Evolutionary conservation across 2,888 invertebrate genomes (phyloP).

Genomic region (Oeneis ivallda): DNA sequence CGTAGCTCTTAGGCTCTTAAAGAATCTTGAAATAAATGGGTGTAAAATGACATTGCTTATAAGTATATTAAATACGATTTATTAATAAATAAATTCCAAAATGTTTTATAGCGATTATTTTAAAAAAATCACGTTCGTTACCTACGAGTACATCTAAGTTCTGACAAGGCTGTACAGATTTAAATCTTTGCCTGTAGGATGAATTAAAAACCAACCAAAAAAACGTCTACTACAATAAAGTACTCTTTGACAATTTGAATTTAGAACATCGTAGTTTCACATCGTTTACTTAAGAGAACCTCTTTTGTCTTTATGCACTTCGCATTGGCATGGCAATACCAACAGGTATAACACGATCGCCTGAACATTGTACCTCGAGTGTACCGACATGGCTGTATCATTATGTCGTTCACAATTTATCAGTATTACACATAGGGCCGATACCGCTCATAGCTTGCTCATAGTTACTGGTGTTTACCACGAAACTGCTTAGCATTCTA

Average conservation of each 20-base stretch:
- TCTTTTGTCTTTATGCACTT: conserved; percentile 65
- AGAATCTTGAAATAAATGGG: too few species aligned
- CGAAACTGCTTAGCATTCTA: conserved; percentile 78
- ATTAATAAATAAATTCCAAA: too few species aligned
- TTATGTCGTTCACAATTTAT: conserved; percentile 37
- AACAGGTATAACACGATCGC: conserved; percentile 56
- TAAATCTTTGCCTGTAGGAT: not conserved
- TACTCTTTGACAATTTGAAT: conserved; percentile 59
- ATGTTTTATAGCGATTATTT: too few species aligned
- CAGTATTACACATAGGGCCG: conserved; percentile 38
- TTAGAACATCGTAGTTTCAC: conserved; percentile 64
- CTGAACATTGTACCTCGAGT: conserved; percentile 32
- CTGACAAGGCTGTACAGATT: not conserved
- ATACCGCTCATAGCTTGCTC: conserved; percentile 56
- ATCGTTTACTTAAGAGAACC: conserved; percentile 69
- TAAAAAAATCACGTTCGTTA: too few species aligned
- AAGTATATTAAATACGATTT: too few species aligned
- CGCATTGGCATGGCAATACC: conserved; percentile 43
- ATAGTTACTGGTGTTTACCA: conserved; percentile 59
- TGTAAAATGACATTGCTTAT: too few species aligned
- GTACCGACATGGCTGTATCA: conserved; percentile 4
- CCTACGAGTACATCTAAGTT: too few species aligned
- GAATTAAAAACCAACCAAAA: conserved; percentile 48
- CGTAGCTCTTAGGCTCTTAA: too few species aligned
- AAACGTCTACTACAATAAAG: conserved; percentile 38